Conservation (phyloP, 2,888 invertebrate genomes). For the Drosophila kambysellisi region DNA sequence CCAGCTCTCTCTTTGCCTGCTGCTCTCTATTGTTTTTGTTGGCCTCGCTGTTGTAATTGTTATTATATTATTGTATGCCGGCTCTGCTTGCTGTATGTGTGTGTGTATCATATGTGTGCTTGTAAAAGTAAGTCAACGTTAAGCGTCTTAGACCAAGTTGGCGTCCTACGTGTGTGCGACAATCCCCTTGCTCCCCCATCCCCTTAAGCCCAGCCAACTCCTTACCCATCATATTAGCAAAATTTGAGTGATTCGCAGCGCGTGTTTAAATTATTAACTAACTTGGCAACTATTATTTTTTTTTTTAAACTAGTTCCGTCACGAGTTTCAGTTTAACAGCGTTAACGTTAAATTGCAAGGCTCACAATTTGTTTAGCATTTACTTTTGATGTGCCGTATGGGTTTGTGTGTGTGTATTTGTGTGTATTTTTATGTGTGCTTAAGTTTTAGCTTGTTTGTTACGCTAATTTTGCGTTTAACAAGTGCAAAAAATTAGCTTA, state of each 20-base stretch:
- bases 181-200: background rate
- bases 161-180: constrained; percentile 32
- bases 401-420: constrained; percentile 17
- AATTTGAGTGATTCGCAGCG: constrained; percentile 55
- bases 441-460: constrained; percentile 40
- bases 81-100: constrained; percentile 9
- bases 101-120: constrained; percentile 1
- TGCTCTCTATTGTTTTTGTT: constrained; percentile 41
- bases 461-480: constrained; percentile 57
- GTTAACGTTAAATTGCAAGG: constrained; percentile 46
- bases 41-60: constrained; percentile 58
- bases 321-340: constrained; percentile 74
- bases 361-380: constrained; percentile 56
- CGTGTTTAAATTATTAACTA: constrained; percentile 70
- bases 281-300: constrained; percentile 26
- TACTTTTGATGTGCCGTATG: constrained; percentile 13
- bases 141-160: constrained; percentile 56
- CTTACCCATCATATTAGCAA: constrained; percentile 7
- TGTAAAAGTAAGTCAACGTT: constrained; percentile 68
- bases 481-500: constrained; percentile 23
- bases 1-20: constrained; percentile 10
- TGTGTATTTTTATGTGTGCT: constrained; percentile 19
- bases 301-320: constrained; percentile 45
- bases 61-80: constrained; percentile 70
- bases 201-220: background rate